phyloP scores from a whole-genome alignment of 37 sponge, comb jelly and placozoan genomes.

The Halisarca cf. caerulea region DNA sequence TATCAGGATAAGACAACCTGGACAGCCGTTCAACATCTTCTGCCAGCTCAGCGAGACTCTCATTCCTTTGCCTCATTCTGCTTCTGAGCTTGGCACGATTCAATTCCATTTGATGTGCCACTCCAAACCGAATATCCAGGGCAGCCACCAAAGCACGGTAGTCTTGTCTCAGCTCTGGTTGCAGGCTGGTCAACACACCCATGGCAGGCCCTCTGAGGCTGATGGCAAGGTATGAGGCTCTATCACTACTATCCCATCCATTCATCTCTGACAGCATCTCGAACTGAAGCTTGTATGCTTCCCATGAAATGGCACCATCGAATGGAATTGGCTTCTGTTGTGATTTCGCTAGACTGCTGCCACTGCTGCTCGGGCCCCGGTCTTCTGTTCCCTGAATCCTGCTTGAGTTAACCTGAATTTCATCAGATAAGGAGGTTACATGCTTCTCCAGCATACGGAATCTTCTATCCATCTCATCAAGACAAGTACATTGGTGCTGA shows the following conservation, averaged over 20 bases:
- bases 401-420: no score
- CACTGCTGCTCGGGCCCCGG: no score
- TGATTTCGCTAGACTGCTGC: no score
- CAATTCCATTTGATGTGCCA: constrained; percentile 33
- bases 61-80: not conserved
- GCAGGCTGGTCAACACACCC: not conserved
- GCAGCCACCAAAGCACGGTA: not conserved
- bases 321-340: not conserved
- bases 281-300: constrained; percentile 26
- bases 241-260: not conserved
- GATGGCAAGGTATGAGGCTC: constrained; percentile 27
- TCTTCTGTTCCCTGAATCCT: no score
- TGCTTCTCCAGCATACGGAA: no score
- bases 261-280: constrained; percentile 27
- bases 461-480: no score
- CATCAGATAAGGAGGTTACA: no score
- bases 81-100: not conserved
- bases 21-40: constrained; percentile 32
- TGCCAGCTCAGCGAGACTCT: constrained; percentile 17
- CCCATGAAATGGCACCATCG: constrained; percentile 15
- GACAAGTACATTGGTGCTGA: no score
- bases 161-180: not conserved
- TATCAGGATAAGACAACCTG: constrained; percentile 24
- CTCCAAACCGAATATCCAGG: no score
- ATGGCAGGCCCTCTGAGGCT: constrained; percentile 15